Evolutionary conservation across 2,888 invertebrate species (phyloP), one percentile per base, ranked within the genome.

Genomic region (Phyllotreta striolata): DNA sequence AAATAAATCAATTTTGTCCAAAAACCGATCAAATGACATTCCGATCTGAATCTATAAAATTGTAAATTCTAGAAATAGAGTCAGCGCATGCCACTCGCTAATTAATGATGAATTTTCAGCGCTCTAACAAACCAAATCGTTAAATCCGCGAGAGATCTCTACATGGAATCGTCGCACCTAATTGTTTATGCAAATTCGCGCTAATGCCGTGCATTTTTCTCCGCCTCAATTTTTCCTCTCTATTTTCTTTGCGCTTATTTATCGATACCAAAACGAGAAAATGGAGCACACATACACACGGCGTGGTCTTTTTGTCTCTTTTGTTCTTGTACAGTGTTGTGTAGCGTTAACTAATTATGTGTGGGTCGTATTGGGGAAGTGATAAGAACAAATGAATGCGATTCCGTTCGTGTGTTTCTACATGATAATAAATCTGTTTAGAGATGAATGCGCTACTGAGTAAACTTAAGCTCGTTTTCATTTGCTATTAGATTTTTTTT

Each of bases 341-440:
- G 52, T 52, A 60, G 52, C 61, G 70, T 74, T 47, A 51, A 59
- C 59, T 59, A 59, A 59, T 59, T 59, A 59, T 37, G 59, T 51
- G 59, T 59, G 59, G 59, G 59, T 59, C 24, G 59, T 49, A 58
- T 58, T 39, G 57, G 57, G 47, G 40, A 58, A 49, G 49, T 49
- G 58, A 58, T 59, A 51, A 59, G 38, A 52, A 52, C 52, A 52
- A 52, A 38, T 39, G 12, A 52, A 52, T 52, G 39, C 38, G 52
- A 38, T 52, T 52, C 13, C 13, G 12, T 38, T 52, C 38, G 52
- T 12, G 52, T 52, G 13, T 52, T 38, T 52, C 9, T 52, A 52
- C 38, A 38, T 38, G 52, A 52, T 52, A 52, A 52, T 52, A 52
- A 52, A 52, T 52, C 52, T 52, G 52, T 38, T 38, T 47, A 6